Evolutionary conservation across 1,140 invertebrate genomes (phyloP).

Genomic region (Himalopsyche phryganea): DNA sequence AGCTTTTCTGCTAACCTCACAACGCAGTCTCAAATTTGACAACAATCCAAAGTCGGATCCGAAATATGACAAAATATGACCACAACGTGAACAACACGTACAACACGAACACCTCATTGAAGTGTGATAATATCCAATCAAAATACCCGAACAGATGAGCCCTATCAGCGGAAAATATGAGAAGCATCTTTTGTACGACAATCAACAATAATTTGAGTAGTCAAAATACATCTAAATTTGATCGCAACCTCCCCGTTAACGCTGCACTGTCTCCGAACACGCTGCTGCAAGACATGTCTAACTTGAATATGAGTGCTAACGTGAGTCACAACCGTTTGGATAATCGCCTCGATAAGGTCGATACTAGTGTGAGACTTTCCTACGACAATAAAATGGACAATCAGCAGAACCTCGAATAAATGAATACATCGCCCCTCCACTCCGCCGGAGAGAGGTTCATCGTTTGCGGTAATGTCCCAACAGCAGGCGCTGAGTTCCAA

Average conservation of each 20-base stretch:
- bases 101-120: slow-evolving; percentile 8
- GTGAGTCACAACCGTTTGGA: slow-evolving; percentile 15
- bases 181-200: slow-evolving; percentile 23
- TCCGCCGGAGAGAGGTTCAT: slow-evolving; percentile 77
- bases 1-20: slow-evolving; percentile 32
- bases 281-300: slow-evolving; percentile 24
- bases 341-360: slow-evolving; percentile 8
- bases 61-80: slow-evolving; percentile 27
- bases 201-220: slow-evolving; percentile 14
- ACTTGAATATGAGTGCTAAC: slow-evolving; percentile 22
- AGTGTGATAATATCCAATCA: slow-evolving; percentile 15
- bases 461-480: slow-evolving; percentile 74
- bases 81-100: slow-evolving; percentile 30
- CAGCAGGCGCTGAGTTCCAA: slow-evolving; percentile 49
- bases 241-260: slow-evolving; percentile 13
- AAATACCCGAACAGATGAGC: slow-evolving; percentile 23
- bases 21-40: slow-evolving; percentile 32
- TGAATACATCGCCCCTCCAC: slow-evolving; percentile 60
- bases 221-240: slow-evolving; percentile 24
- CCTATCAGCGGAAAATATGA: slow-evolving; percentile 25
- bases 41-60: slow-evolving; percentile 26
- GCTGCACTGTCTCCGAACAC: slow-evolving; percentile 19
- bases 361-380: slow-evolving; percentile 15
- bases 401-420: slow-evolving; percentile 14
- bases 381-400: slow-evolving; percentile 22